Evolutionary conservation across 2,113 vertebrate species (phyloP), one percentile per base, ranked within the genome.

Genomic region (Nycticorax nycticorax): DNA sequence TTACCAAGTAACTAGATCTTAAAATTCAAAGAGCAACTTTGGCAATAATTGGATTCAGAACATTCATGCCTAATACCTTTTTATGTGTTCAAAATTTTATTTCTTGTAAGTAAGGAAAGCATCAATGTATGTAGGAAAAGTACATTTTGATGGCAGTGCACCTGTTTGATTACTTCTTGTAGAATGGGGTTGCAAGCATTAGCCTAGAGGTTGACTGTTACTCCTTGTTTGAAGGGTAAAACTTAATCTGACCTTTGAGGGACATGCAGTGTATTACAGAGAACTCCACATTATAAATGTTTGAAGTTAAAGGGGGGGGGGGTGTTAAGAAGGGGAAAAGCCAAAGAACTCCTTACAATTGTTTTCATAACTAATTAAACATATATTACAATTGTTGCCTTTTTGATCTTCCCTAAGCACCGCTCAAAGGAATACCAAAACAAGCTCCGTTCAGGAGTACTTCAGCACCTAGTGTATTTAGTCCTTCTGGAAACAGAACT

Each of bases 381-480:
- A 2, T 62, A 2, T 23, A 12, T 68, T 60, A 76, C 48, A 96
- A 14, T 62, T 83, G 9, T 39, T 91, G 45, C 13, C 57, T 79
- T 75, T 93, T 81, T 93, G 35, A 8, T 92, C 28, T 33, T 60
- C 79, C 69, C 24, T 11, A 96, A 99, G 99, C 99, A 60, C 99
- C 99, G 9, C 99, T 99, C 64, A 99, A 99, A 97, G 99, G 99
- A 86, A 99, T 99, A 96, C 99, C 99, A 57, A 99, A 99, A 97
- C 98, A 98, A 97, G 99, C 99, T 17, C 99, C 99, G 0, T 99
- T 99, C 97, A 98, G 99, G 89, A 99, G 98, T 93, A 99, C 99
- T 64, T 99, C 99, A 8, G 98, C 99, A 16, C 99, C 99, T 57
- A 99, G 99, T 50, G 99, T 99, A 69, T 99, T 99, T 97, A 99